Base-by-base conservation (phyloP, 2,888 invertebrate species). In the Drosophila suboccidentalis region DNA sequence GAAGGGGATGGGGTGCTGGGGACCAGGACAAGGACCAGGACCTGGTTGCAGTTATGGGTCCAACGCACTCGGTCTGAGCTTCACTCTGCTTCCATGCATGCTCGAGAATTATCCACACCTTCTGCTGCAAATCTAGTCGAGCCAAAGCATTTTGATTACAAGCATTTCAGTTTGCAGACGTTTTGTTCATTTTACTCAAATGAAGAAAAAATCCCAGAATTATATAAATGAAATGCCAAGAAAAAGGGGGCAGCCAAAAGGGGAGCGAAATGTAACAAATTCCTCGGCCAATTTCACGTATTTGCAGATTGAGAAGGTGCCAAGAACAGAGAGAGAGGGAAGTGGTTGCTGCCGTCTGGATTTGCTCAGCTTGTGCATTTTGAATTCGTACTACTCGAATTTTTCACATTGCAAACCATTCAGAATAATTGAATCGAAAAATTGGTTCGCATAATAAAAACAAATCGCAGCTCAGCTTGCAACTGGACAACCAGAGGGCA, bases 381-480 rank as follows among this genome's bases (percentile, higher is more conserved):
- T 70, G 79, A 80, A 85, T 81, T 80, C 62, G 71, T 68, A 64
- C 66, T 75, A 53, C 46, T 51, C 43, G 26, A 10, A 66, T 41
- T 64, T 53, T 39, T 65, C 54, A 51, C 73, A 64, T 66, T 55
- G 61, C 46, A 64, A 72, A 46, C 71, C 76, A 79, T 82, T 80
- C 69, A 67, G 75, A 82, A 84, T 91, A 91, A 91, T 91, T 87
- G 90, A 90, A 91, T 84, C 70, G 81, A 82, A 77, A 89, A 90
- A 89, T 90, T 87, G 82, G 75, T 89, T 81, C 75, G 76, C 74
- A 72, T 65, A 76, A 78, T 77, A 82, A 75, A 82, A 82, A 51
- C 62, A 71, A 71, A 72, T 61, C 59, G 49, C 64, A 71, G 53
- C 46, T 62, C 38, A 57, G 43, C 49, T 47, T 51, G 47, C 43